Evolutionary conservation across 2,797 vertebrate species (phyloP).

Genomic region (Acanthopagrus latus): DNA sequence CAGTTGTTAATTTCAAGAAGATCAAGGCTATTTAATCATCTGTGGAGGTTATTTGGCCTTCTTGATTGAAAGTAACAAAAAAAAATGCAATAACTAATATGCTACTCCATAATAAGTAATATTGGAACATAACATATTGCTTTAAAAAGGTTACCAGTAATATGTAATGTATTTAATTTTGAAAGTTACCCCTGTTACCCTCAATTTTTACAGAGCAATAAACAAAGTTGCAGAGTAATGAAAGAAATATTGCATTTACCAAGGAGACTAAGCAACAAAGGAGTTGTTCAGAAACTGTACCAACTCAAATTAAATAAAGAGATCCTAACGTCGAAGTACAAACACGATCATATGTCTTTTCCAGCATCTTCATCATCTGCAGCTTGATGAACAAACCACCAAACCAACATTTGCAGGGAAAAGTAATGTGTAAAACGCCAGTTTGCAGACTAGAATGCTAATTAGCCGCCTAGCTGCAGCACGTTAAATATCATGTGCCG

Average conservation of each 20-base stretch:
- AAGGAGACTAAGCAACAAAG: not conserved
- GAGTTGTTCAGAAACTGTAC: not conserved
- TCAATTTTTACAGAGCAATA: not conserved
- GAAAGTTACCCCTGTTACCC: not conserved
- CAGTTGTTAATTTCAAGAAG: too few relatives aligned
- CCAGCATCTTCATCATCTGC: not conserved
- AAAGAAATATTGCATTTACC: not conserved
- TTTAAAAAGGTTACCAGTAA: too few relatives aligned
- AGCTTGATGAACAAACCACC: too few relatives aligned
- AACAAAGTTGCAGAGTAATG: not conserved
- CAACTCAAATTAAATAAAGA: too few relatives aligned
- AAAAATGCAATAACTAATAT: too few relatives aligned
- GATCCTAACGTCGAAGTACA: not conserved
- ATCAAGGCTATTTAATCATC: too few relatives aligned
- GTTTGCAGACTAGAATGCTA: not conserved
- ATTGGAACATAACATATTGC: not conserved
- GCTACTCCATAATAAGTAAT: too few relatives aligned
- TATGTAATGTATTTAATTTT: too few relatives aligned
- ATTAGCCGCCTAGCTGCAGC: not conserved
- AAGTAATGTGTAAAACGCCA: not conserved
- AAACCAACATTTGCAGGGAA: not conserved
- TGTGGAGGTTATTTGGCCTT: too few relatives aligned
- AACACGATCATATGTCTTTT: not conserved
- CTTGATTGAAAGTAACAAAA: too few relatives aligned
- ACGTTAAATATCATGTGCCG: slow-evolving; percentile 1